Evolutionary conservation across 30 jellyfish, hydroid and myxozoan genomes (phyloP).

Genomic region (Morbakka virulenta): DNA sequence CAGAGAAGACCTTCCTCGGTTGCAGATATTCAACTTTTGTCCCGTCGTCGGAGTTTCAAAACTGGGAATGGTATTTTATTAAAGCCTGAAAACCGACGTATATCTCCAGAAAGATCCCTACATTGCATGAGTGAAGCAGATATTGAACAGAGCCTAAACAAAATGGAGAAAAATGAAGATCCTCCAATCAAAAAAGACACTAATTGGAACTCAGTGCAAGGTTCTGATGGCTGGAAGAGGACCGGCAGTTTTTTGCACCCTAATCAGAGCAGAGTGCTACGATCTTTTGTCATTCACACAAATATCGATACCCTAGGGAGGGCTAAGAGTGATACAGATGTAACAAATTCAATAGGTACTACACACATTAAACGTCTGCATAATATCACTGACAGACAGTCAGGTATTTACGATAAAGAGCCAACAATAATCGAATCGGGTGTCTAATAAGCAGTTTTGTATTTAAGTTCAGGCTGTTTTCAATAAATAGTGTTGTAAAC

Average conservation of each 20-base stretch:
- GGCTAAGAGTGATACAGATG: neutral
- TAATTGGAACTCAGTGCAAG: neutral
- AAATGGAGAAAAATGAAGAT: neutral
- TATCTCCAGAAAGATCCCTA: neutral
- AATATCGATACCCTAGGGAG: neutral
- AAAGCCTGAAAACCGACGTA: neutral
- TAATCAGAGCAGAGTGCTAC: neutral
- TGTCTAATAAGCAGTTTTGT: too few relatives aligned
- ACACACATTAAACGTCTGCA: neutral
- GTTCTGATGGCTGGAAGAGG: neutral
- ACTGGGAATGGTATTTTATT: neutral
- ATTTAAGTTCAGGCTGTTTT: too few relatives aligned
- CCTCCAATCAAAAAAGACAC: neutral
- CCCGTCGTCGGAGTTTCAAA: neutral
- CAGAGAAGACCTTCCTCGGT: neutral
- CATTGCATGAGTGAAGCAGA: neutral
- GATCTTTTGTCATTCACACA: neutral
- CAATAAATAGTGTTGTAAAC: too few relatives aligned
- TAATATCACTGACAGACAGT: neutral
- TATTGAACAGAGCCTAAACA: neutral
- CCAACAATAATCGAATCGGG: neutral
- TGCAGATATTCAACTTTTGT: neutral
- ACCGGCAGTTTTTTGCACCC: neutral
- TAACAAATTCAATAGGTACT: neutral
- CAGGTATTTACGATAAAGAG: neutral